A percentile compares a stretch with the other conserved stretches of the same genome.
Conservation (phyloP, 2,888 invertebrate species). For the Masnerella sp. region DNA sequence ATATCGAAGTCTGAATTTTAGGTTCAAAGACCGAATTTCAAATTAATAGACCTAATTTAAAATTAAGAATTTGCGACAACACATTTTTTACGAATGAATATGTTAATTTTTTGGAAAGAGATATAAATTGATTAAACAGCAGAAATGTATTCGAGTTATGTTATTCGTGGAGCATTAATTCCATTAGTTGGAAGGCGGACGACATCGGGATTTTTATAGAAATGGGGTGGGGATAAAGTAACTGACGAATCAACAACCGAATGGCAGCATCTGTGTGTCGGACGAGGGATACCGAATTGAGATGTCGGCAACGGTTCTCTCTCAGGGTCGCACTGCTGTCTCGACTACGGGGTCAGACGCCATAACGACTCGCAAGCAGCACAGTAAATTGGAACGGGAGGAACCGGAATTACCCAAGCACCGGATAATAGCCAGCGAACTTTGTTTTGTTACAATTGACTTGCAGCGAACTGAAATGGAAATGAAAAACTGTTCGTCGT, state of each 20-base stretch:
- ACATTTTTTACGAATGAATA: too few species aligned
- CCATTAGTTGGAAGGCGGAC: slow-evolving; percentile 73
- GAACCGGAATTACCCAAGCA: slow-evolving; percentile 49
- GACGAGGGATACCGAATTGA: slow-evolving; percentile 58
- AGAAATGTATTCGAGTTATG: too few species aligned
- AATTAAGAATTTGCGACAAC: too few species aligned
- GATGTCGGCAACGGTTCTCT: slow-evolving; percentile 57
- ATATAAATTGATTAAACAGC: too few species aligned
- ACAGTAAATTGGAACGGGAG: slow-evolving; percentile 55
- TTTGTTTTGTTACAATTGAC: slow-evolving; percentile 31
- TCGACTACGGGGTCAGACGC: slow-evolving; percentile 56
- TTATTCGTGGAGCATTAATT: slow-evolving; percentile 72
- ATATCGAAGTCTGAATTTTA: too few species aligned
- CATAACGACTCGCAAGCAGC: slow-evolving; percentile 48
- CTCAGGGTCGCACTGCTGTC: slow-evolving; percentile 54
- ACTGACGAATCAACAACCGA: slow-evolving; percentile 56
- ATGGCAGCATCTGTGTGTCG: slow-evolving; percentile 40
- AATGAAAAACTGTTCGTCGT: not conserved
- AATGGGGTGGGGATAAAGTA: slow-evolving; percentile 42
- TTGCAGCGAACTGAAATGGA: slow-evolving; percentile 1
- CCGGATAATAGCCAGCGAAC: slow-evolving; percentile 30
- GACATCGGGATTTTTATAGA: slow-evolving; percentile 29
- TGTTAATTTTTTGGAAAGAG: too few species aligned
- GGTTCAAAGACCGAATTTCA: too few species aligned
- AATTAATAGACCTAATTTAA: too few species aligned